phyloP scores from a whole-genome alignment of 2,888 invertebrate species.

The Steinernema hermaphroditum region DNA sequence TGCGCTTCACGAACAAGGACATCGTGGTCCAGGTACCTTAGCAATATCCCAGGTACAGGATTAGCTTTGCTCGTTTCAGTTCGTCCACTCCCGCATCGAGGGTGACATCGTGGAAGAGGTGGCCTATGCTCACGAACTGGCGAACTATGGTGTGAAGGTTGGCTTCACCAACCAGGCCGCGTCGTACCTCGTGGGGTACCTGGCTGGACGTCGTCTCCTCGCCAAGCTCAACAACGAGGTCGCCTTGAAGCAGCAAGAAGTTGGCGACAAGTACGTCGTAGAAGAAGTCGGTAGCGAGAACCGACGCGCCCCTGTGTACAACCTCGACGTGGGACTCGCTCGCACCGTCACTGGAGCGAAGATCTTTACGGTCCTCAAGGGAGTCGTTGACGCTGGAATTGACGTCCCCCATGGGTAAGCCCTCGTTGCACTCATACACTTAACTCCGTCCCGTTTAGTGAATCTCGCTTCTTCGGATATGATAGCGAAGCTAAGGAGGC shows the following conservation, averaged over 20 bases:
- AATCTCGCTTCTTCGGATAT: constrained; percentile 96
- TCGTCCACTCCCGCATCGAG: constrained; percentile 95
- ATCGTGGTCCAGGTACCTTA: constrained; percentile 85
- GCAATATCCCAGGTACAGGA: too few relatives aligned
- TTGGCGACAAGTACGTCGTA: constrained; percentile 92
- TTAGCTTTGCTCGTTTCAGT: too few relatives aligned
- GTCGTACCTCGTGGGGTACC: constrained; percentile 94
- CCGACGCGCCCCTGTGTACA: constrained; percentile 75
- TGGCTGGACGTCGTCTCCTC: constrained; percentile 86
- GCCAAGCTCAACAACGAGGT: constrained; percentile 89
- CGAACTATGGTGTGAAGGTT: constrained; percentile 88
- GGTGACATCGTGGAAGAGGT: constrained; percentile 95
- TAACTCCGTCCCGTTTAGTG: constrained; percentile 70
- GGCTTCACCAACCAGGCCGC: constrained; percentile 99
- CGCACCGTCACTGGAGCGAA: constrained; percentile 97
- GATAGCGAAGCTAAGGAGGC: constrained; percentile 89
- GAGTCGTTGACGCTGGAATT: constrained; percentile 96
- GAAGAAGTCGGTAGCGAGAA: constrained; percentile 74
- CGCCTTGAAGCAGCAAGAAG: constrained; percentile 82
- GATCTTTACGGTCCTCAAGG: constrained; percentile 98
- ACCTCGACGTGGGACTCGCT: constrained; percentile 90
- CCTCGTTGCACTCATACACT: constrained; percentile 24
- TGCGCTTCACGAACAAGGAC: constrained; percentile 94
- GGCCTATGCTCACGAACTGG: constrained; percentile 95
- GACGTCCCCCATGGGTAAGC: constrained; percentile 88